phyloP scores from a whole-genome alignment of 2,888 invertebrate species.

The Monoplex corrugatus region DNA sequence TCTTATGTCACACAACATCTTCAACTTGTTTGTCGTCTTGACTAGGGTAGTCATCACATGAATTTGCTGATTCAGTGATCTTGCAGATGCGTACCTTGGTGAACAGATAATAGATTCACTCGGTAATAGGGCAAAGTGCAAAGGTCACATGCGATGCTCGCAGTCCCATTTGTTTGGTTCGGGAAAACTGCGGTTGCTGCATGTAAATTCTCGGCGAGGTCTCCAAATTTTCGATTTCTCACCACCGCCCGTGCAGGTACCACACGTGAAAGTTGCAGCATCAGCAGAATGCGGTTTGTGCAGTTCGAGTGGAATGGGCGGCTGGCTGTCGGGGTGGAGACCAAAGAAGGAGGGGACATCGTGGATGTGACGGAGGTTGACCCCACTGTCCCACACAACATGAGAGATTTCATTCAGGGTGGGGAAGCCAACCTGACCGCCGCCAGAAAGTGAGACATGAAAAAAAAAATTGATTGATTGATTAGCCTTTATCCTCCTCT shows the following conservation, averaged over 20 bases:
- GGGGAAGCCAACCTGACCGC: constrained; percentile 63
- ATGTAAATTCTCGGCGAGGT: not conserved
- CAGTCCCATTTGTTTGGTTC: not conserved
- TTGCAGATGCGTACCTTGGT: no score
- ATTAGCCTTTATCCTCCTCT: no score
- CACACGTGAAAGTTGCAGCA: not conserved
- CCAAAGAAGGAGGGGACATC: constrained; percentile 67
- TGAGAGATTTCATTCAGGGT: constrained; percentile 70
- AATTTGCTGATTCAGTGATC: no score
- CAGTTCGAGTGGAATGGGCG: constrained; percentile 67
- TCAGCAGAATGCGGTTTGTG: constrained; percentile 70
- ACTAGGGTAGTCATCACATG: no score
- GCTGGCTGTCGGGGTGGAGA: constrained; percentile 69
- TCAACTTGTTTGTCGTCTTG: no score
- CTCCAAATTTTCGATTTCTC: not conserved
- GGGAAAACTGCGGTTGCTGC: not conserved
- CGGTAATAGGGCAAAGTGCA: constrained; percentile 23
- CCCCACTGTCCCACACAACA: constrained; percentile 64
- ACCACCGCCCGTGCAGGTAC: no score
- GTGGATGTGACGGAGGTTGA: constrained; percentile 69
- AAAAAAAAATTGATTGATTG: not conserved
- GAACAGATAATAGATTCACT: no score
- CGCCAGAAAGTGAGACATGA: constrained; percentile 65
- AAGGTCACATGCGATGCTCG: constrained; percentile 36
- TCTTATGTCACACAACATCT: no score